phyloP scores from a whole-genome alignment of 2,113 vertebrate genomes.

The Perognathus longimembris region DNA sequence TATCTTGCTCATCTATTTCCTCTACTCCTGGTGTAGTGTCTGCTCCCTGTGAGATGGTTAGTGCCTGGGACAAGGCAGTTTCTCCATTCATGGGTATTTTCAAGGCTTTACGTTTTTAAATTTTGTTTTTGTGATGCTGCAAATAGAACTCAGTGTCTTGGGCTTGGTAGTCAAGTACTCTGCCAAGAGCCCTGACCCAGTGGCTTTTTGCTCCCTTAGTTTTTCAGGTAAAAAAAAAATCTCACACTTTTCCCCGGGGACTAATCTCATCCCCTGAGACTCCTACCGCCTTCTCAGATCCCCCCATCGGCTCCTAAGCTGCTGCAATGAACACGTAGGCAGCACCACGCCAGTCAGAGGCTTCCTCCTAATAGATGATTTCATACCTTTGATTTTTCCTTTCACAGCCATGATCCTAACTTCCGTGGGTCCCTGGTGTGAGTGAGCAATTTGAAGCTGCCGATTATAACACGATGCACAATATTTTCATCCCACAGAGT shows the following conservation, averaged over 20 bases:
- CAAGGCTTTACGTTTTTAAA: background rate
- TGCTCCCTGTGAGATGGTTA: background rate
- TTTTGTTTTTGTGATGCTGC: no score
- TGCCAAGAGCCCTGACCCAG: no score
- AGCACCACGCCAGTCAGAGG: background rate
- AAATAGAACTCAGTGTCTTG: no score
- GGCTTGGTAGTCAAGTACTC: no score
- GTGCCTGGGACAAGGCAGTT: background rate
- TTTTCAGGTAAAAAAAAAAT: no score
- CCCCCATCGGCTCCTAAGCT: no score
- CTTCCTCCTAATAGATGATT: background rate
- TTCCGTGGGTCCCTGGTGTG: background rate
- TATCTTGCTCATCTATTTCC: rapidly evolving
- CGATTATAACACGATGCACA: rapidly evolving
- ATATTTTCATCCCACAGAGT: background rate
- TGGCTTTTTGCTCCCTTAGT: no score
- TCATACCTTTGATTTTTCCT: background rate
- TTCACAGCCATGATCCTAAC: background rate
- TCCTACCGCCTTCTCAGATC: no score
- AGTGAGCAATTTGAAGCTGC: background rate
- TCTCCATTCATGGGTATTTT: background rate
- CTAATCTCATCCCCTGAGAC: no score
- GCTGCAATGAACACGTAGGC: no score
- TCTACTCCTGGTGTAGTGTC: no score
- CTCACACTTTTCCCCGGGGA: no score